Base-by-base conservation (phyloP, 2,113 vertebrate genomes). In the Centropus bengalensis region DNA sequence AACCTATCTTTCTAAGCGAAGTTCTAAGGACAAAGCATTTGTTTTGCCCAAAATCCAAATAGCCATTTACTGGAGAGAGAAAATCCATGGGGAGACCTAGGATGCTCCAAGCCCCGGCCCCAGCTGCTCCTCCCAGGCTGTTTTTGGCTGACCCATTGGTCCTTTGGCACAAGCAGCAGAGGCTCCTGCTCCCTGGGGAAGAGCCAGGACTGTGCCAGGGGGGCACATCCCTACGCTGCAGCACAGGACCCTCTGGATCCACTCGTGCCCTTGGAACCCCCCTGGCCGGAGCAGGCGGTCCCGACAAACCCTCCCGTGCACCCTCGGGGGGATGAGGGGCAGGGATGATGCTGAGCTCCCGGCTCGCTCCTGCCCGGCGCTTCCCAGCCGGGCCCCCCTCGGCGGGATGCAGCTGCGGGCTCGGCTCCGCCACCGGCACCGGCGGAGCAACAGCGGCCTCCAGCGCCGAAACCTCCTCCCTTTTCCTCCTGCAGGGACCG, bases 361-460 rank as follows among this genome's bases (percentile, higher is more conserved):
- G 42, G 36, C 7, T 36, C 36, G 36, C 36, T 36, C 36, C 36
- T 36, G 7, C 36, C 36, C 36, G 36, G 36, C 36, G 36, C 36
- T 36, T 36, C 36, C 36, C 36, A 36, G 14, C 67, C 59, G 33
- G 30, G 36, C 42, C 36, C 1, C n/a, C 62, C 47, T 45, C 45
- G 16, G 45, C 45, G 45, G 45, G 45, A 14, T 45, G 30, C 49
- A 51, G 49, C 27, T 54, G 22, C 33, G 54, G 54, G 38, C 16
- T 67, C 54, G 10, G 78, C 44, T 32, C 70, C 54, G 30, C 47
- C 60, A 4, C 1, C 79, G 60, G 85, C 85, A 89, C 63, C 44
- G 30, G 82, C 88, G 68, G 92, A 91, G 86, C 94, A 94, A 96
- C 95, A 97, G 96, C 96, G 94, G 94, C 96, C 96, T 93, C 96